These are phyloP conservation scores for Theropithecus gelada DNA, from an alignment of 2,113 vertebrate species.

Conservation along the genomic window DNA sequence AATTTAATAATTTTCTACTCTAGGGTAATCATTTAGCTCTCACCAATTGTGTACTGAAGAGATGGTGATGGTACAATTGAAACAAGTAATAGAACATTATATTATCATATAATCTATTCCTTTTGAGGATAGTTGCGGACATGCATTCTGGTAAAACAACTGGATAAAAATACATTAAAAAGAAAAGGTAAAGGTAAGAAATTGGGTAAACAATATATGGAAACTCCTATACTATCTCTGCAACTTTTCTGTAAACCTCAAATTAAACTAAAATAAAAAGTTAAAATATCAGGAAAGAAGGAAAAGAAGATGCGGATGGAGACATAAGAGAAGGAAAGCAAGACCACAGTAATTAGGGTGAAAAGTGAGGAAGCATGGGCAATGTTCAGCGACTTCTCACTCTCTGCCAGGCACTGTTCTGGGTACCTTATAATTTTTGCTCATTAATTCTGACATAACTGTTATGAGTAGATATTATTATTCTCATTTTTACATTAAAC, in stretches of 20 bases:
- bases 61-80: neutral
- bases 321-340: neutral
- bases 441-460: slow-evolving; percentile 22
- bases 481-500: slow-evolving; percentile 31
- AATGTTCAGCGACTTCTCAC: neutral
- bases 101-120: neutral
- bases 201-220: neutral
- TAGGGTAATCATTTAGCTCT: neutral
- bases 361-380: neutral
- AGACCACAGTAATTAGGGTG: neutral
- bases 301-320: neutral
- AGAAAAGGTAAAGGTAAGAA: neutral
- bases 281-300: neutral
- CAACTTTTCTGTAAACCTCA: neutral
- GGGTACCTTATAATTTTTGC: neutral
- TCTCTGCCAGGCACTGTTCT: neutral
- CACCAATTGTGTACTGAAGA: neutral
- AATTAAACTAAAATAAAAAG: neutral
- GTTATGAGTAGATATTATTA: neutral
- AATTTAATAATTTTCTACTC: slow-evolving; percentile 10
- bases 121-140: neutral
- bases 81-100: neutral
- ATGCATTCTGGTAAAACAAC: neutral
- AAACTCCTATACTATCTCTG: neutral
- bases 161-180: neutral